These are phyloP conservation scores for Hylomyscus alleni DNA, from an alignment of 2,797 vertebrate species.

Conservation along the genomic window DNA sequence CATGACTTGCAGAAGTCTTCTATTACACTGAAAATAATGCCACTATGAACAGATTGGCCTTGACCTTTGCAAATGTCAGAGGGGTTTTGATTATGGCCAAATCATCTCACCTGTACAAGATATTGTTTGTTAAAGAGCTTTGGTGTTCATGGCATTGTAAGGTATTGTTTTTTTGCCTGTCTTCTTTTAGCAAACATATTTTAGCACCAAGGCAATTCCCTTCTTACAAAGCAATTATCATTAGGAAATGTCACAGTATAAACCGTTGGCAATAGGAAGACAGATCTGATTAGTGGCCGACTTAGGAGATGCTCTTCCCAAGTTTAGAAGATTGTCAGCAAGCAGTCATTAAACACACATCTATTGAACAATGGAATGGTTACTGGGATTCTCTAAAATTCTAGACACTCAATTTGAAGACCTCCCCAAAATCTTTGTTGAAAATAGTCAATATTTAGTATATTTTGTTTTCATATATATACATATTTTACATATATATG, in stretches of 20 bases:
- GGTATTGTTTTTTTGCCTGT: constrained; percentile 15
- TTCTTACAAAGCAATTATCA: constrained; percentile 71
- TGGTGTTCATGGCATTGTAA: background rate
- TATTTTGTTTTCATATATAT: background rate
- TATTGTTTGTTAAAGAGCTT: constrained; percentile 22
- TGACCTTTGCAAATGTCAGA: constrained; percentile 82
- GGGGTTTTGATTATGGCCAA: constrained; percentile 56
- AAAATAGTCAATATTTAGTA: constrained; percentile 1
- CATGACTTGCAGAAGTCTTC: too few species aligned
- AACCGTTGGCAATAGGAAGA: constrained; percentile 46
- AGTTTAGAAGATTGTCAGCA: background rate
- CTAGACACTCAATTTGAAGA: background rate
- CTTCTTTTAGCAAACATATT: constrained; percentile 45
- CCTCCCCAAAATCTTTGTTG: background rate
- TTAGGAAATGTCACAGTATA: constrained; percentile 77
- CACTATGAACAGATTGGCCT: constrained; percentile 51
- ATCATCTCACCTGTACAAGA: constrained; percentile 15
- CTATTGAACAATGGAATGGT: background rate
- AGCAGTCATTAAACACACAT: background rate
- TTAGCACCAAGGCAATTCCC: constrained; percentile 47
- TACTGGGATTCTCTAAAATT: constrained; percentile 26
- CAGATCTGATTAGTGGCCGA: constrained; percentile 50
- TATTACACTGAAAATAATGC: constrained; percentile 11
- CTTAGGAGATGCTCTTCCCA: background rate
- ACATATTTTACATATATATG: too few species aligned